Evolutionary conservation across 2,797 vertebrate species (phyloP).

Genomic region (Gallinago nigripennis): DNA sequence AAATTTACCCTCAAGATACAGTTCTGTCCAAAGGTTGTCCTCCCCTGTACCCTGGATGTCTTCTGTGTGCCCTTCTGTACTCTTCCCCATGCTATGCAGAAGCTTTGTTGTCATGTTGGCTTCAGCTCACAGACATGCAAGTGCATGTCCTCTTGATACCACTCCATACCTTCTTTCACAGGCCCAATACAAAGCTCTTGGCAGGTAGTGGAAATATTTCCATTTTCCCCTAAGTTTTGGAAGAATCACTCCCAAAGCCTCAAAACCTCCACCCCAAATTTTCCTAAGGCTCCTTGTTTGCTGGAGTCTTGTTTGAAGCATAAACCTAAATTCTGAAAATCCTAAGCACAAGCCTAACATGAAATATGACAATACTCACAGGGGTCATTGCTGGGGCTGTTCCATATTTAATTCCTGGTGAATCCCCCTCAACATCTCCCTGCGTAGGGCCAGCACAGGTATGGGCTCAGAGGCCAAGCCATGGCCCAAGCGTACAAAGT

Average conservation of each 20-base stretch:
- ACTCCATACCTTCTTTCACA: neutral
- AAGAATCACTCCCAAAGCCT: neutral
- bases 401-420: neutral
- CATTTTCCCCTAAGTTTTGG: neutral
- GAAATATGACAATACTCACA: neutral
- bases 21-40: neutral
- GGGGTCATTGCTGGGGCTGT: neutral
- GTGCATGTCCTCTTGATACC: rapidly evolving
- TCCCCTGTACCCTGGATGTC: neutral
- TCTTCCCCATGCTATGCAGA: neutral
- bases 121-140: neutral
- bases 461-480: neutral
- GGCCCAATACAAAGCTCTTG: neutral
- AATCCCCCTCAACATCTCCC: neutral
- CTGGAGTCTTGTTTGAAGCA: neutral
- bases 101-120: neutral
- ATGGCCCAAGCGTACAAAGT: rapidly evolving
- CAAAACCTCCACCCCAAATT: neutral
- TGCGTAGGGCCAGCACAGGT: neutral
- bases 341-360: neutral
- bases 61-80: neutral
- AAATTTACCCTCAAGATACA: neutral
- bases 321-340: neutral
- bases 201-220: neutral
- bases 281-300: neutral